Evolutionary conservation across 2,888 invertebrate genomes (phyloP), one percentile per base, ranked within the genome.

Genomic region (Nasonia oneida): DNA sequence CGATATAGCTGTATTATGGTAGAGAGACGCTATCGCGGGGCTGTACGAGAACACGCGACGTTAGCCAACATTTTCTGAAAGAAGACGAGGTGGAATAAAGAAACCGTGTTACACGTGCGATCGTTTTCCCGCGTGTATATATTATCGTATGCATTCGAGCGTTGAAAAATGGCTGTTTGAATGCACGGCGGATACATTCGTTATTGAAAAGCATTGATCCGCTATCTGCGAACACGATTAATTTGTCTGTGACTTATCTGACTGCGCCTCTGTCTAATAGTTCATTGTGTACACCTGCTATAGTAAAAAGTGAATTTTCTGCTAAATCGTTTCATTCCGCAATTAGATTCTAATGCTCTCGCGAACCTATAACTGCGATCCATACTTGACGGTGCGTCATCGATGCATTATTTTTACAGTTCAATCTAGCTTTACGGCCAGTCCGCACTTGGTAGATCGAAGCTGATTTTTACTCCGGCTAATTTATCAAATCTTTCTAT

Each of bases 41-140:
- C n/a, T 18, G n/a, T 47, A 79, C 29, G 70, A 42, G 67, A 77
- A 83, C 57, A 83, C 33, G 57, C 47, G 76, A 50, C 76, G 76
- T 71, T 53, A 53, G 53, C 42, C 37, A 73, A 73, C 47, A 61
- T 57, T 81, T 70, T 42, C n/a, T 73, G 8, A 39, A 78, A 47
- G 50, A 78, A n/a, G 18, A 39, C 29, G 18, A 67, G 15, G 18
- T 57, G 57, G n/a, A 80, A 61, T 37, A 37, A 61, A 18, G 23
- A 50, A 23, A 74, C n/a, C 18, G 14, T 37, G 18, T 42, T 61
- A 77, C 61, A 37, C 12, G 61, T 23, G 39, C 18, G 33, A n/a
- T 61, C 23, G 39, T 76, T 37, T 33, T 4, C 12, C 12, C 18
- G 6, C 37, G 3, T 4, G 4, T 75, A 15, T 29, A 18, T 29